Evolutionary conservation across 92 coral and sea anemone species (phyloP), one percentile per base, ranked within the genome.

Genomic region (Heliopora coerulea): DNA sequence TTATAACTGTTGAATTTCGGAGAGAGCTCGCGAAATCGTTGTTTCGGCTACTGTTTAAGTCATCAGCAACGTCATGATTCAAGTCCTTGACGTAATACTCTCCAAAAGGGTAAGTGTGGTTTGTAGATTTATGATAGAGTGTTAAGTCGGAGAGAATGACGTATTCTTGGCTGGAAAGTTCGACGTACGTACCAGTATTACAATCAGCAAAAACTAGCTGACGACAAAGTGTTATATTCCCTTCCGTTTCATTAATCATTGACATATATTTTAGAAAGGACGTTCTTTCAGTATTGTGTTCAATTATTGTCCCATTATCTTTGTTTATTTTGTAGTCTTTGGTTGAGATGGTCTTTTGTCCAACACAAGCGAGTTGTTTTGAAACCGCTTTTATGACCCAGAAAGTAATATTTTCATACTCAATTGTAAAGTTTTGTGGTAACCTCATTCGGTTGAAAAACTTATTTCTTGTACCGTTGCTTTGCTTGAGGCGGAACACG

Each of bases 301-400:
- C 48, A 61, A 29, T 11, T 31, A 61, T 12, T 8, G 19, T 61
- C 15, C 67, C 67, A 13, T 61, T 31, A 10, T 61, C 11, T 24
- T 25, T 61, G 33, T 61, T 18, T 14, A 61, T 61, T 61, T 61
- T 27, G 67, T 61, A 61, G 13, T 61, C 67, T 31, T 61, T 27
- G 34, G 23, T 1, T 27, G 34, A 26, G 31, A 61, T 8, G 1
- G 27, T 61, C 23, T 61, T 25, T 28, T 31, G 14, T 0, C 67
- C 67, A 33, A 31, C 34, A 42, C 67, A 61, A 1, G 67, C 34
- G 1, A 61, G 67, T 13, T 25, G 67, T 61, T 61, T 30, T 21
- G 67, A 10, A 13, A 61, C 31, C 48, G 39, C 18, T 61, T 31
- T 27, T 6, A 61, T 42, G 25, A 61, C 67, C 19, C 11, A 3